Evolutionary conservation across 2,888 invertebrate species (phyloP), one percentile per base, ranked within the genome.

Genomic region (Mythimna lalbum): DNA sequence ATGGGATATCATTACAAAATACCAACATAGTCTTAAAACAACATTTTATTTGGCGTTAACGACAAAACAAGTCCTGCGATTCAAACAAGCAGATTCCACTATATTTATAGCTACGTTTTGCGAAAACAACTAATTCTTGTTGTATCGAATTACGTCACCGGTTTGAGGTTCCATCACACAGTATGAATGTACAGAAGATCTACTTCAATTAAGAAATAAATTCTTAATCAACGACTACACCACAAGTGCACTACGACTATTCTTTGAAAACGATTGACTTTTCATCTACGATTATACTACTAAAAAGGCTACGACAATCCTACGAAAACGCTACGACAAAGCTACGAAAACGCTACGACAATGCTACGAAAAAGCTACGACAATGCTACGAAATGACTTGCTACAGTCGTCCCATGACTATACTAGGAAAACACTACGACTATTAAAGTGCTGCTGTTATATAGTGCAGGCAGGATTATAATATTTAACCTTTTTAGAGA

Each of bases 121-220:
- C 73, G 72, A 81, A 78, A 78, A 81, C 78, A 77, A 70, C 81
- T 59, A 81, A 77, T 81, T 81, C 81, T 78, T 81, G 76, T 80
- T 76, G 73, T 65, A 78, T 78, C 65, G 52, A 23, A 61, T 85
- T 70, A 78, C 78, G 81, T 85, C 85, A 80, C 59, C 70, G 65
- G 67, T 65, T 82, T 72, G 74, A 70, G 63, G 69, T 78, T 80
- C 61, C 52, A 23, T 43, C 56, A 66, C 64, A 49, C 43, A 55
- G 56, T 33, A 63, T 23, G 17, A 27, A 31, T 14, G 1, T 0
- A 17, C 56, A 81, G 77, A 65, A 78, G 17, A 9, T 27, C 9
- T 43, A 80, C 43, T 80, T 4, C 1, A 19, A 43, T 43, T 43
- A 43, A 19, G 5, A 43, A 43, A 43, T 43, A 43, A 14, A 17